These are phyloP conservation scores for Drosophila cognata DNA, from an alignment of 2,888 invertebrate genomes.

Conservation along the genomic window DNA sequence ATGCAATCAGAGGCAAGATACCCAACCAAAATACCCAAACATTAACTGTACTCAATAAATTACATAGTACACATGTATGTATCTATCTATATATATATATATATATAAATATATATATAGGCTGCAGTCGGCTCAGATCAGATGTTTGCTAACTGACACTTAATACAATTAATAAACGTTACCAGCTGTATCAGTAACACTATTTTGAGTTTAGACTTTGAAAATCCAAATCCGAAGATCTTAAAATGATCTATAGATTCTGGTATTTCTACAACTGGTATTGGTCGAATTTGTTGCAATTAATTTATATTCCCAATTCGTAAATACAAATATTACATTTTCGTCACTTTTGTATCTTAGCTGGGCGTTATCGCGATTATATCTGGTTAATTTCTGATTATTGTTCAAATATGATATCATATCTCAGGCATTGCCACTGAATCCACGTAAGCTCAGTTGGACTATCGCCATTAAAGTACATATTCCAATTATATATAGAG, in stretches of 20 bases:
- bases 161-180: constrained; percentile 12
- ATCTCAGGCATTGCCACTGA: background rate
- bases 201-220: background rate
- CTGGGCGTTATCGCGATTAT: background rate
- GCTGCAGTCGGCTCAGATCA: background rate
- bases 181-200: background rate
- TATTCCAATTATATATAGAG: background rate
- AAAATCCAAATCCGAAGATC: background rate
- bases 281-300: too few species aligned
- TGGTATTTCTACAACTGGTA: background rate
- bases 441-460: background rate
- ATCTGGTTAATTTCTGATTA: too few species aligned
- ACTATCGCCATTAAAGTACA: background rate
- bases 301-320: background rate
- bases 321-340: background rate
- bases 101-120: too few species aligned
- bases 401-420: background rate
- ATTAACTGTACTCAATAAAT: background rate
- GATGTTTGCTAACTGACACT: background rate
- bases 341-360: background rate
- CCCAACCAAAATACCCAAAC: constrained; percentile 16
- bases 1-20: constrained; percentile 33
- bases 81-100: background rate
- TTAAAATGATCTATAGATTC: background rate
- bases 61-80: too few species aligned